A percentile compares a stretch with the other conserved stretches of the same genome.
Conservation (phyloP, 1,140 invertebrate genomes). For the Bombus superbus region DNA sequence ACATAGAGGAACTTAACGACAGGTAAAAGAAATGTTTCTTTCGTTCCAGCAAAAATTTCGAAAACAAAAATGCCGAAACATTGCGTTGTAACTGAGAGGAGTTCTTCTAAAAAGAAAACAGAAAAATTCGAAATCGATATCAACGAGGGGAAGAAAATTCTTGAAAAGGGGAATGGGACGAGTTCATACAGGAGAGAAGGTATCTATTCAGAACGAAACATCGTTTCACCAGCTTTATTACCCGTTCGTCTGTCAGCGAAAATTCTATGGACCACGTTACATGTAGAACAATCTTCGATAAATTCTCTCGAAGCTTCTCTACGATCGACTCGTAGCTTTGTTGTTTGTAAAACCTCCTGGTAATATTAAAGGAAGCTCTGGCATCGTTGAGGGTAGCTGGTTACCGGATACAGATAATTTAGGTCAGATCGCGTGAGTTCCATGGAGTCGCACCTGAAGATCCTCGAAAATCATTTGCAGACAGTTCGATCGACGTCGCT, state of each 20-base stretch:
- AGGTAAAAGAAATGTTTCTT: too few species aligned
- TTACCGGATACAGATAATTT: neutral
- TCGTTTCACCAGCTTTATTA: conserved; percentile 41
- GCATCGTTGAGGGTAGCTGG: neutral
- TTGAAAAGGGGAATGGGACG: neutral
- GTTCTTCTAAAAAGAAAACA: neutral
- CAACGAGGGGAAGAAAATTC: neutral
- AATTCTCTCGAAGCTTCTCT: too few species aligned
- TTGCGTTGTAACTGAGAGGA: neutral
- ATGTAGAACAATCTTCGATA: neutral
- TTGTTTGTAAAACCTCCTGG: conserved; percentile 1
- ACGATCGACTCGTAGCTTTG: neutral
- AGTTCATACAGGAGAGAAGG: neutral
- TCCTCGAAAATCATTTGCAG: conserved; percentile 22
- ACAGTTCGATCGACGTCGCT: conserved; percentile 42
- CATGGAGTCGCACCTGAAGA: neutral
- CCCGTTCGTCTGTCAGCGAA: neutral
- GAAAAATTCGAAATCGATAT: neutral
- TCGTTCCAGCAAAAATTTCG: neutral
- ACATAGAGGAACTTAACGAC: too few species aligned
- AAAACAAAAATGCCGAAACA: neutral
- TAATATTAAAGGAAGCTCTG: neutral
- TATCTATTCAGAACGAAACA: neutral
- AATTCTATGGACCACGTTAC: neutral
- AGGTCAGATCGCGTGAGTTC: neutral